Evolutionary conservation across 2,797 vertebrate species (phyloP).

Genomic region (Myotis daubentonii): DNA sequence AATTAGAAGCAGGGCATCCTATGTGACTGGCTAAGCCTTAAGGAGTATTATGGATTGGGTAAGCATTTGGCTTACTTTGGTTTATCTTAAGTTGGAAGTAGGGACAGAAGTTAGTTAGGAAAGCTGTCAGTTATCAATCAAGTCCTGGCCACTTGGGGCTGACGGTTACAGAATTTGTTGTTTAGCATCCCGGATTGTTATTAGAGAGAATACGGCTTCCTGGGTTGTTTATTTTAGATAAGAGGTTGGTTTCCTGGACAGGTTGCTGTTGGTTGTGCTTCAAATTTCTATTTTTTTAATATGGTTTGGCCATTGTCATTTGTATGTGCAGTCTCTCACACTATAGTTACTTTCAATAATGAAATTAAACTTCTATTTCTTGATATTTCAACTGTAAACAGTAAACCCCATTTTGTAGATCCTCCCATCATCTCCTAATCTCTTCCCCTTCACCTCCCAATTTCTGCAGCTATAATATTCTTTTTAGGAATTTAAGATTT

Average conservation of each 20-base stretch:
- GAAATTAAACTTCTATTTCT: background rate
- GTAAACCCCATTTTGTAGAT: background rate
- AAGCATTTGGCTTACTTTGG: background rate
- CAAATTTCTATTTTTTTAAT: background rate
- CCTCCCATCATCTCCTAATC: background rate
- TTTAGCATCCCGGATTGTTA: background rate
- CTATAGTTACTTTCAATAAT: background rate
- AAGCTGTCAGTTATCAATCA: background rate
- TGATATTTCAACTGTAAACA: background rate
- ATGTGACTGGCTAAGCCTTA: too few relatives aligned
- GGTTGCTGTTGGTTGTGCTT: background rate
- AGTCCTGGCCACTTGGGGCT: background rate
- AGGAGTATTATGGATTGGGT: background rate
- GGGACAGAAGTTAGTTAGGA: background rate
- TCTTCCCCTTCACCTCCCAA: background rate
- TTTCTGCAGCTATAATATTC: background rate
- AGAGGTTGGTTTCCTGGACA: background rate
- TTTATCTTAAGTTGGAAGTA: background rate
- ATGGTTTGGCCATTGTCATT: background rate
- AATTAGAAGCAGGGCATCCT: background rate
- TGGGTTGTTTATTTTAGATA: background rate
- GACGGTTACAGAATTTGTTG: background rate
- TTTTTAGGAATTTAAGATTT: background rate
- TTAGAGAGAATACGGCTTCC: background rate
- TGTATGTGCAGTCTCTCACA: background rate